Conservation (phyloP, 2,797 vertebrate genomes). For the Morus bassanus region DNA sequence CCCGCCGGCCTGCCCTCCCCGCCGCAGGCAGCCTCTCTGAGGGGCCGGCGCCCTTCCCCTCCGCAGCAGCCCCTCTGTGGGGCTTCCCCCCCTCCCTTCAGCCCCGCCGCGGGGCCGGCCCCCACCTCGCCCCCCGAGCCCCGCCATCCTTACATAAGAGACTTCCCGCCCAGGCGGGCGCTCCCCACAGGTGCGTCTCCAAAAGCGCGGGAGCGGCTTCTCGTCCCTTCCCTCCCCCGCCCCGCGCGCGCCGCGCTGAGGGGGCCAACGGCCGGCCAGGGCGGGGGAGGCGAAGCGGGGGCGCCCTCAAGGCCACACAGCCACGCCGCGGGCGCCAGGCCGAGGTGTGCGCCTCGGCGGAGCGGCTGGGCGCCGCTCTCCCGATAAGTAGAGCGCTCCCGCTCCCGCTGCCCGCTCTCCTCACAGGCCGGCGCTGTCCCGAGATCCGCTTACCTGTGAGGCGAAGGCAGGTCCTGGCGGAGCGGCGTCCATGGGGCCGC, state of each 20-base stretch:
- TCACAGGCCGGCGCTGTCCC: neutral
- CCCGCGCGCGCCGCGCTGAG: neutral
- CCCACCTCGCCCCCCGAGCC: neutral
- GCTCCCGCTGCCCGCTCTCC: neutral
- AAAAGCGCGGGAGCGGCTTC: neutral
- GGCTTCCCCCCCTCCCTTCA: neutral
- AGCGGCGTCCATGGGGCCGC: neutral
- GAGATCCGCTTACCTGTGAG: neutral
- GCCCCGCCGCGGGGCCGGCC: no score
- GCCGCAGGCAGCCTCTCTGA: no score
- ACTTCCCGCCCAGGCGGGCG: neutral
- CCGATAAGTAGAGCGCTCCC: neutral
- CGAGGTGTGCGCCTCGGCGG: neutral
- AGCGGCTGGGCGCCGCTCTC: neutral
- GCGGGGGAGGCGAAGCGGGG: no score
- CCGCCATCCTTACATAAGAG: conserved; percentile 26
- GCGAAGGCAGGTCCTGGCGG: neutral
- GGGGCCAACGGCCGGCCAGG: neutral
- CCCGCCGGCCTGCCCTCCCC: neutral
- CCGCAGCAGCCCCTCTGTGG: neutral
- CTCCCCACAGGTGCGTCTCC: conserved; percentile 34
- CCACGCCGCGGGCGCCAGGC: neutral
- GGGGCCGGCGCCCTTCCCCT: no score
- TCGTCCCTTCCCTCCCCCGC: neutral
- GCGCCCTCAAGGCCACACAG: neutral